These are phyloP conservation scores for Takifugu flavidus DNA, from an alignment of 2,113 vertebrate species.

Conservation along the genomic window DNA sequence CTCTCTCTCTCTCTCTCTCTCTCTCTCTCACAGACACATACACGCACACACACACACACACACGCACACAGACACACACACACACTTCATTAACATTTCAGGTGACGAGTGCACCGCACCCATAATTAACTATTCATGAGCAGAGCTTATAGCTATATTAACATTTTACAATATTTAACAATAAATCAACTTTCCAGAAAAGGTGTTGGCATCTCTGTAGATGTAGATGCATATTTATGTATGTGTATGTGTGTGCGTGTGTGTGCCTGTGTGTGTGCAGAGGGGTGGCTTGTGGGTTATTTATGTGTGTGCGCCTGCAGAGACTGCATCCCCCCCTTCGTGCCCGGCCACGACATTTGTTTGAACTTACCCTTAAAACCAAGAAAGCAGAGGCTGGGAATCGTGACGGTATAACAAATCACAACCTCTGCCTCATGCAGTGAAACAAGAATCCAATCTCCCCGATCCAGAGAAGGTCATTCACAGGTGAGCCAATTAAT, in stretches of 20 bases:
- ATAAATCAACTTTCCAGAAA: slow-evolving; percentile 68
- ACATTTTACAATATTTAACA: slow-evolving; percentile 71
- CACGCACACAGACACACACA: slow-evolving; percentile 66
- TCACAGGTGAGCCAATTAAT: slow-evolving; percentile 36
- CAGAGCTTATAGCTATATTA: slow-evolving; percentile 73
- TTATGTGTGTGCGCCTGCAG: slow-evolving; percentile 39
- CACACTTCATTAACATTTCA: slow-evolving; percentile 80
- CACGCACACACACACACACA: slow-evolving; percentile 52
- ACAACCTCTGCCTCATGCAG: slow-evolving; percentile 7
- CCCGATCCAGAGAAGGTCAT: slow-evolving; percentile 17
- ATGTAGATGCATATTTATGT: background rate
- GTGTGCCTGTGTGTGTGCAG: slow-evolving; percentile 1
- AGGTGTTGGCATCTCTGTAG: slow-evolving; percentile 24
- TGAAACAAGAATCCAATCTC: slow-evolving; percentile 19
- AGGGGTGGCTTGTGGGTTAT: background rate
- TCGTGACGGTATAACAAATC: slow-evolving; percentile 14
- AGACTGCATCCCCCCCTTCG: slow-evolving; percentile 15
- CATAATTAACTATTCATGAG: slow-evolving; percentile 77
- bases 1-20: too few relatives aligned
- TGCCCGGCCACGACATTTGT: slow-evolving; percentile 46
- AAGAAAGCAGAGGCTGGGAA: slow-evolving; percentile 29
- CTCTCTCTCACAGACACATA: slow-evolving; percentile 35
- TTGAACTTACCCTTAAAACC: slow-evolving; percentile 53
- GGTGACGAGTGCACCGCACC: slow-evolving; percentile 66
- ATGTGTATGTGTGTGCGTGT: slow-evolving; percentile 1